Base-by-base conservation (phyloP, 2,888 invertebrate species). In the Macaria notata region DNA sequence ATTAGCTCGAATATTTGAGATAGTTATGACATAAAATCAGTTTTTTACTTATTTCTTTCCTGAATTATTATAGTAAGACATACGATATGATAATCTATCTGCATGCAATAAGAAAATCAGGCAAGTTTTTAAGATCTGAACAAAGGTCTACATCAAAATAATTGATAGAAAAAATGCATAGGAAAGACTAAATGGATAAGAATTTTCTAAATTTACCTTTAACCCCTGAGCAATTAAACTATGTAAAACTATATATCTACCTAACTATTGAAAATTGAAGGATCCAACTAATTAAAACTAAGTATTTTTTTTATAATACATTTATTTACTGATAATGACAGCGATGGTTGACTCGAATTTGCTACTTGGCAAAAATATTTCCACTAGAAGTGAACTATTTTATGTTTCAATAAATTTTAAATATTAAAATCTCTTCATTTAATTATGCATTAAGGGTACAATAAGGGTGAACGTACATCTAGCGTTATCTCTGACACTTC, bases 291-390 rank as follows among this genome's bases (percentile, higher is more conserved):
- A 76, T 65, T 73, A 72, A 80, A 80, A 78, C 73, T 69, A 80
- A 6, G 33, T 51, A 64, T 64, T 73, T 75, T 78, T 81, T 86
- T 89, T 86, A 89, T 86, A 83, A 84, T 90, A 91, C 89, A 90
- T 90, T 90, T 90, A 90, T 90, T 90, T 90, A 91, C 89, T 90
- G 83, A 88, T 89, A 89, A 90, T 91, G 90, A 91, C 87, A 91
- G 91, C 90, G 84, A 89, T 85, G 87, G 83, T 89, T 88, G 90
- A 91, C 88, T 90, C 82, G 72, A 88, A 86, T 85, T 84, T 84
- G 86, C 91, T 91, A 91, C 90, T 89, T 84, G 89, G 90, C 90
- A 91, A 91, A 90, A 90, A 88, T 89, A 90, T 87, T 79, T 88
- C 87, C 88, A 88, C 90, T 89, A 89, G 76, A 85, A 84, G 87